Base-by-base conservation (phyloP, 2,113 vertebrate species). In the Pachypanchax playfairii region DNA sequence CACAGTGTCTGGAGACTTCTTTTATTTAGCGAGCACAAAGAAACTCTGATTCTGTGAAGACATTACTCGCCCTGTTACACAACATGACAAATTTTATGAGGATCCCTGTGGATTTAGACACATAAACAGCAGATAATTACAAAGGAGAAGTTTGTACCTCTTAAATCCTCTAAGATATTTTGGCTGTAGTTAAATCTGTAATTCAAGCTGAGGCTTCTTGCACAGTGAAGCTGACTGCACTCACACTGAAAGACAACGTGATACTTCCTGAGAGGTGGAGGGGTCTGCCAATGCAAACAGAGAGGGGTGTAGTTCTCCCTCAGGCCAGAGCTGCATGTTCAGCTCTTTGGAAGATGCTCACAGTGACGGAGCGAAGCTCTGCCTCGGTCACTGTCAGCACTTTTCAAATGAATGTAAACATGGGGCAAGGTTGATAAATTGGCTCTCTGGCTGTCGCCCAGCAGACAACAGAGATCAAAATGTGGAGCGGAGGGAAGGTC, bases 251-350 rank as follows among this genome's bases (percentile, higher is more conserved):
- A 78, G 83, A 86, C 82, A 87, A 77, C 78, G 84, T 78, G 83
- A 90, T 90, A 84, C 89, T 91, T 89, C 81, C 87, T 85, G 57
- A 75, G 88, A 84, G 67, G 69, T 60, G 67, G n/a, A 15, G 15
- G 12, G 63, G 57, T 66, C 61, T 53, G 84, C 88, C 90, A 92
- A 89, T 62, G 73, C 72, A 84, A 91, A 87, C 85, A 83, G 59
- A 78, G 63, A 39, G 24, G 79, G 59, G 73, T 25, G 85, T 80
- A 83, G 77, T 52, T 47, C 80, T 81, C 75, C 76, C 67, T 4
- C 26, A 73, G 73, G 71, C 78, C 67, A 53, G 74, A 84, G 83
- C 66, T 88, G 86, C 85, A 51, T 46, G 66, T 83, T 88, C 86
- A 87, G 85, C 87, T 80, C 72, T 85, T 83, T 71, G 61, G 73